A percentile compares a stretch with the other conserved stretches of the same genome.
These are phyloP conservation scores for Sylvilagus bachmani DNA, from an alignment of 2,113 vertebrate species.

Conservation along the genomic window DNA sequence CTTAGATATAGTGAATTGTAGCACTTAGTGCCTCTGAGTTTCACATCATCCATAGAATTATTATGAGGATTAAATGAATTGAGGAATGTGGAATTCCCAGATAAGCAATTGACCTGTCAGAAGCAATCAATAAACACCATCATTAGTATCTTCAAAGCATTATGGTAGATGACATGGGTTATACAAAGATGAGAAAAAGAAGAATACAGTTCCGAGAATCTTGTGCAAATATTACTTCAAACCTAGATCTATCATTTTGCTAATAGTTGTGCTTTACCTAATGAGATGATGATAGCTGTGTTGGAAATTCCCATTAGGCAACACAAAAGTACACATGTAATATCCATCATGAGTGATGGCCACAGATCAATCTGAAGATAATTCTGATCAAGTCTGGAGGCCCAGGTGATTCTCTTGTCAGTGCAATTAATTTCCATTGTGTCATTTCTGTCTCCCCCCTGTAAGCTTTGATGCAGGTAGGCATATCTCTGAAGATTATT, in stretches of 20 bases:
- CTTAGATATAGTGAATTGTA: neutral
- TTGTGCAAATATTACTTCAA: neutral
- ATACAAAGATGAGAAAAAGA: neutral
- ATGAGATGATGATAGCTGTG: rapidly evolving
- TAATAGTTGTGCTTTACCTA: slow-evolving; percentile 76
- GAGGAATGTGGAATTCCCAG: neutral
- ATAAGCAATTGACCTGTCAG: neutral
- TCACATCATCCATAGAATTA: neutral
- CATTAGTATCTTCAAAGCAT: neutral
- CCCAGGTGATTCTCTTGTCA: slow-evolving; percentile 63
- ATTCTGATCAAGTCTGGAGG: rapidly evolving
- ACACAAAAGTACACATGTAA: neutral
- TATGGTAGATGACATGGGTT: neutral
- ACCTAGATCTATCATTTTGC: neutral
- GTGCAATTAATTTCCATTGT: slow-evolving; percentile 60
- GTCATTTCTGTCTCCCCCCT: rapidly evolving
- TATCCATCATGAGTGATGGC: slow-evolving; percentile 65
- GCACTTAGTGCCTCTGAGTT: neutral
- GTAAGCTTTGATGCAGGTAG: neutral
- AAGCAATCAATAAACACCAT: neutral
- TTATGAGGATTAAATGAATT: neutral
- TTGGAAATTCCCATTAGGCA: neutral
- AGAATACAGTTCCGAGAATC: neutral
- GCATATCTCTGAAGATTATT: neutral
- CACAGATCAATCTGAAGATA: slow-evolving; percentile 56